A percentile compares a stretch with the other conserved stretches of the same genome.
Conservation (phyloP, 1,140 invertebrate genomes). For the Philotrypesis tridentata region DNA sequence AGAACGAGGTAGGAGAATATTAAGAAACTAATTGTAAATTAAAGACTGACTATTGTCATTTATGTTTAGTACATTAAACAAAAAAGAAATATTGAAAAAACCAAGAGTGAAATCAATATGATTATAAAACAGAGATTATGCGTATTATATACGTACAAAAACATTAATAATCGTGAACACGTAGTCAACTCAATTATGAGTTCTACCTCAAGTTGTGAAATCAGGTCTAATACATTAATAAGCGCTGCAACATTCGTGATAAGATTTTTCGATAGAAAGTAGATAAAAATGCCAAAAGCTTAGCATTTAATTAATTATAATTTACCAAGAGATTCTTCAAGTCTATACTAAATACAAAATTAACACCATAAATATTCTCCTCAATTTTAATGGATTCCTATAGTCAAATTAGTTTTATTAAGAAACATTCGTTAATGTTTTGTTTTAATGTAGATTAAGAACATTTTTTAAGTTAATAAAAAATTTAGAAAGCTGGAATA, state of each 20-base stretch:
- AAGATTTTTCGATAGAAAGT: not conserved
- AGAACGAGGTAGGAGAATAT: conserved; percentile 19
- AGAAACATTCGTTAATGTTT: not conserved
- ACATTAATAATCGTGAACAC: not conserved
- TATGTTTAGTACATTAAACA: conserved; percentile 35
- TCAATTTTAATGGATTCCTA: conserved; percentile 7
- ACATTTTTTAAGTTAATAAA: not conserved
- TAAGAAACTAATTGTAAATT: conserved; percentile 34
- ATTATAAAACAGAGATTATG: conserved; percentile 24
- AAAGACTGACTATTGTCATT: conserved; percentile 43
- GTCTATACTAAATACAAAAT: conserved; percentile 1
- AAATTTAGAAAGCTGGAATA: not conserved
- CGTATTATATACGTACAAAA: conserved; percentile 31
- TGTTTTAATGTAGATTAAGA: not conserved
- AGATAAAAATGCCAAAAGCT: not conserved
- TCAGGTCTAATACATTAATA: conserved; percentile 27
- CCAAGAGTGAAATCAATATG: not conserved
- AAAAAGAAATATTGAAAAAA: conserved; percentile 29
- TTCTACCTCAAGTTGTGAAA: conserved; percentile 28
- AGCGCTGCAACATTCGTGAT: conserved; percentile 15
- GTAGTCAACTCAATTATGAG: conserved; percentile 24
- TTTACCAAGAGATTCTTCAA: conserved; percentile 3
- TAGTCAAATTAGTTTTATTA: not conserved
- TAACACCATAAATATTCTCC: conserved; percentile 2
- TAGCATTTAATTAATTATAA: conserved; percentile 29